Base-by-base conservation (phyloP, 2,888 invertebrate genomes). In the Eulithis testata region DNA sequence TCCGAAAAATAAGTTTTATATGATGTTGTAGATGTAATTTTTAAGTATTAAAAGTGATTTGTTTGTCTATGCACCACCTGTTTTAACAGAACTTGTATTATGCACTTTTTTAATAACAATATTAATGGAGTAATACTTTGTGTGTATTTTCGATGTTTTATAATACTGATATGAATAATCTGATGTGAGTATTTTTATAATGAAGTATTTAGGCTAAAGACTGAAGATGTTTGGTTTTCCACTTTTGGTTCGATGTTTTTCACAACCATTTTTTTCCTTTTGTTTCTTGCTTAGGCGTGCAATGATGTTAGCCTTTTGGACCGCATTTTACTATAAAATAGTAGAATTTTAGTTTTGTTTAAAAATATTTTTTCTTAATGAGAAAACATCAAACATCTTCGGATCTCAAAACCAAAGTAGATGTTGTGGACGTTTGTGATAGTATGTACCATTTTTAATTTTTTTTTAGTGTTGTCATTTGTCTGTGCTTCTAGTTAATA, bases 71-170 rank as follows among this genome's bases (percentile, higher is more conserved):
- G 69, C 73, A 73, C 71, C 55, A 55, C 44, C 50, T 63, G 66
- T 71, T 63, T 67, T 11, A 45, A 65, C 56, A 57, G 68, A 66
- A 44, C 59, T 75, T 71, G 73, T 63, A 68, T 67, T 72, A 70
- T 73, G 76, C 78, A 80, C 76, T 86, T 63, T 88, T 84, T 79
- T 84, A 84, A 74, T 61, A 68, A 67, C 61, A 65, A 45, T 60
- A 68, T 56, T 54, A 11, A 40, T 65, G 73, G 70, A 66, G 63
- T 67, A 67, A 40, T 14, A 37, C 75, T 80, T 66, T 73, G 76
- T 77, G 73, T 84, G 88, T 88, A 87, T 89, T 88, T 90, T 90
- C 83, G 88, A 90, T 88, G 88, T 87, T 89, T 87, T 89, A 89
- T 87, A 49, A 21, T 49, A 49, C 59, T 31, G 31, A 88, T 86